Conservation (phyloP, 1,140 invertebrate genomes). For the Zaprionus inermis region DNA sequence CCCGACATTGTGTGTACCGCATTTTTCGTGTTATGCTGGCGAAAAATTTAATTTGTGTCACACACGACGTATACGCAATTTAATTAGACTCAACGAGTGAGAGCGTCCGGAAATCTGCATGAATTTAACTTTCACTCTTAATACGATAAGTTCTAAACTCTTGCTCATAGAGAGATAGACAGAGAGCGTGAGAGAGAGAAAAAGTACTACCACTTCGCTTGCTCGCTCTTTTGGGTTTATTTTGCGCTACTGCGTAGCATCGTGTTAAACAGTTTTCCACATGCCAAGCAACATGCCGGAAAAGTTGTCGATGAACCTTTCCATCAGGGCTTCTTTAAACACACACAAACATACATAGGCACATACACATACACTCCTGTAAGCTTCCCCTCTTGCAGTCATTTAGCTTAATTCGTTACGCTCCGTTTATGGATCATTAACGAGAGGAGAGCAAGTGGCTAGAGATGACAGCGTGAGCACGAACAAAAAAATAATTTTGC, state of each 20-base stretch:
- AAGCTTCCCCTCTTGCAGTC: neutral
- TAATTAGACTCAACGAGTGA: conserved; percentile 40
- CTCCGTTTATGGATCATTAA: conserved; percentile 19
- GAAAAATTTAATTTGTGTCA: conserved; percentile 52
- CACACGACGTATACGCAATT: conserved; percentile 58
- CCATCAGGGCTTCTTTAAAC: neutral
- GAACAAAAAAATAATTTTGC: too few relatives aligned
- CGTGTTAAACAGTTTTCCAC: conserved; percentile 4
- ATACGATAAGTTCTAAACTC: neutral
- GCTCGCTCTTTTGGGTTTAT: neutral
- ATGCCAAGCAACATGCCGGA: neutral
- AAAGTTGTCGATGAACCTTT: conserved; percentile 23
- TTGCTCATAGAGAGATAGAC: too few relatives aligned
- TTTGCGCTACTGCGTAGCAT: neutral
- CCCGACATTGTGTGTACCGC: conserved; percentile 1
- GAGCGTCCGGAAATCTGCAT: conserved; percentile 9
- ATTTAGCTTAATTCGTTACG: conserved; percentile 20
- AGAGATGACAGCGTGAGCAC: conserved; percentile 9
- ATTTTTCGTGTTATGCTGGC: conserved; percentile 34
- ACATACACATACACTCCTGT: neutral
- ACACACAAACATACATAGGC: neutral
- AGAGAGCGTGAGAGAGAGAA: too few relatives aligned
- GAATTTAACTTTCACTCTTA: neutral
- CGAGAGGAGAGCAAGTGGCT: neutral
- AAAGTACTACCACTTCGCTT: neutral